Conservation (phyloP, 30 jellyfish, hydroid and myxozoan genomes). For the Turritopsis rubra region DNA sequence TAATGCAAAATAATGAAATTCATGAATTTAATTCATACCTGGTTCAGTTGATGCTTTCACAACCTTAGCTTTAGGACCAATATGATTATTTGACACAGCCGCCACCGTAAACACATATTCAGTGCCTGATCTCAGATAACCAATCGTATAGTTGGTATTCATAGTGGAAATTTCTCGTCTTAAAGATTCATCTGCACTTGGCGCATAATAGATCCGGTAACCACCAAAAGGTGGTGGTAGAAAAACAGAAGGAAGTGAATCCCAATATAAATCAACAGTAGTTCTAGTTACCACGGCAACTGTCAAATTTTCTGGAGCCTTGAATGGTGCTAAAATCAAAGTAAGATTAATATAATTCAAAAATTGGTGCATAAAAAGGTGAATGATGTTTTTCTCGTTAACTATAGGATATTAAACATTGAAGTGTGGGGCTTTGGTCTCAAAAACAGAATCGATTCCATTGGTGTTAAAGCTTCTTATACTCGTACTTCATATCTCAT, state of each 20-base stretch:
- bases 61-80: conserved; percentile 23
- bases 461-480: too few relatives aligned
- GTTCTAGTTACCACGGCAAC: conserved; percentile 7
- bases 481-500: too few relatives aligned
- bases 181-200: neutral
- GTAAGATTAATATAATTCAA: neutral
- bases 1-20: neutral
- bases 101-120: conserved; percentile 23
- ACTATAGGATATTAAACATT: too few relatives aligned
- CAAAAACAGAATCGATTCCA: too few relatives aligned
- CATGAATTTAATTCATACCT: neutral
- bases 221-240: conserved; percentile 19
- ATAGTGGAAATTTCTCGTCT: neutral
- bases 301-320: conserved; percentile 25
- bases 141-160: neutral
- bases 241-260: neutral
- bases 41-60: neutral
- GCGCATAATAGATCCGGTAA: conserved; percentile 25
- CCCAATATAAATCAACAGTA: conserved; percentile 21
- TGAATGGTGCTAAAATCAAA: conserved; percentile 24
- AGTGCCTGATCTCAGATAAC: conserved; percentile 17
- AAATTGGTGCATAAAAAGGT: neutral
- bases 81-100: conserved; percentile 20
- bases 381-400: too few relatives aligned
- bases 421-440: too few relatives aligned